A percentile compares a stretch with the other conserved stretches of the same genome.
These are phyloP conservation scores for Eupithecia subumbrata DNA, from an alignment of 2,888 invertebrate species.

Conservation along the genomic window DNA sequence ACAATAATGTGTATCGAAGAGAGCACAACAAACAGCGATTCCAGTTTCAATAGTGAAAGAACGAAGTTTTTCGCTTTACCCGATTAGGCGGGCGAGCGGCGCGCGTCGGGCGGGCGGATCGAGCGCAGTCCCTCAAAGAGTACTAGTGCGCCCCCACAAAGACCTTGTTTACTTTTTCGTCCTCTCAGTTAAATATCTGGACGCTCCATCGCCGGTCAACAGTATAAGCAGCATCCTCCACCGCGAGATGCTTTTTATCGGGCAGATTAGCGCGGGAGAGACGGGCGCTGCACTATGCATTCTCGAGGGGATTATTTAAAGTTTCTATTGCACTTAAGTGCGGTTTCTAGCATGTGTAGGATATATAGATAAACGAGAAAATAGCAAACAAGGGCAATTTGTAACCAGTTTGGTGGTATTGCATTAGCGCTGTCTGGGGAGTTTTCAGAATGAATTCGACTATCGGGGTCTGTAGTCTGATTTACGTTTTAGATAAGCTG, in stretches of 20 bases:
- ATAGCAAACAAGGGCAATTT: conserved; percentile 28
- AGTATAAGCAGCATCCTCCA: conserved; percentile 60
- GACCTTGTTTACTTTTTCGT: conserved; percentile 68
- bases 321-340: conserved; percentile 53
- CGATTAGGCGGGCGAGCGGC: conserved; percentile 56
- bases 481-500: conserved; percentile 23
- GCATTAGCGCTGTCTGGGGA: conserved; percentile 27
- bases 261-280: conserved; percentile 63
- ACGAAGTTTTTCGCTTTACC: conserved; percentile 60
- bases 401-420: conserved; percentile 28
- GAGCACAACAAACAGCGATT: conserved; percentile 39
- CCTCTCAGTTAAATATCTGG: conserved; percentile 67
- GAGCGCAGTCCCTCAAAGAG: conserved; percentile 51
- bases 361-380: conserved; percentile 20
- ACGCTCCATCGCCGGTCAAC: conserved; percentile 68
- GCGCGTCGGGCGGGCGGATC: conserved; percentile 47
- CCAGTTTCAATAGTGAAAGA: conserved; percentile 54
- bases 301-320: conserved; percentile 67
- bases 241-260: conserved; percentile 65
- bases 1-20: conserved; percentile 33
- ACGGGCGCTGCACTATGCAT: conserved; percentile 63
- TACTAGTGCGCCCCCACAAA: conserved; percentile 54
- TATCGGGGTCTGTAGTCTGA: conserved; percentile 8
- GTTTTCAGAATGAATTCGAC: conserved; percentile 25
- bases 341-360: conserved; percentile 33